A percentile compares a stretch with the other conserved stretches of the same genome.
Conservation (phyloP, 1,140 invertebrate genomes). For the Anadara kagoshimensis region DNA sequence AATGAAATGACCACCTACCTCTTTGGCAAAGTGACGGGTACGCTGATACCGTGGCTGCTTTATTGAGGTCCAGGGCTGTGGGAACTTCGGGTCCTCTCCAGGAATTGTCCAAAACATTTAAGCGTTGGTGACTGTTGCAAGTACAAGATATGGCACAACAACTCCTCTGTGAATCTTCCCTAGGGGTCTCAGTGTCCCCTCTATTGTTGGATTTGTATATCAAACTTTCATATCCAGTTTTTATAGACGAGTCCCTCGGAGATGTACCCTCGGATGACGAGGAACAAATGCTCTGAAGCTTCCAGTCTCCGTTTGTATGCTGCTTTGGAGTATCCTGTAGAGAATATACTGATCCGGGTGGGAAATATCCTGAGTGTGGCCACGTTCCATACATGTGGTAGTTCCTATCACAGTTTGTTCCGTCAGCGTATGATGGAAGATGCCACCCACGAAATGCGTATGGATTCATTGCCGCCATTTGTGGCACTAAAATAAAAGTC, state of each 20-base stretch:
- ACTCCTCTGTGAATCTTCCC: conserved; percentile 61
- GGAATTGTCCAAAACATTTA: conserved; percentile 62
- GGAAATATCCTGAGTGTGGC: conserved; percentile 65
- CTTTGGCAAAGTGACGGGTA: conserved; percentile 68
- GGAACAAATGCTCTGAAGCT: conserved; percentile 61
- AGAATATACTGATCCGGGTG: conserved; percentile 63
- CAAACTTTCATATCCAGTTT: conserved; percentile 62
- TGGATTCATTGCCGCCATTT: conserved; percentile 65
- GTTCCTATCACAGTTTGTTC: conserved; percentile 63
- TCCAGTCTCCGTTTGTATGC: conserved; percentile 61
- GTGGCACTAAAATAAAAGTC: not conserved
- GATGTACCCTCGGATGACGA: conserved; percentile 50
- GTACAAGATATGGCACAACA: conserved; percentile 67
- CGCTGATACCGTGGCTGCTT: conserved; percentile 55
- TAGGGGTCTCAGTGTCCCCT: conserved; percentile 36
- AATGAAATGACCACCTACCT: conserved; percentile 58
- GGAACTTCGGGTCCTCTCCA: conserved; percentile 58
- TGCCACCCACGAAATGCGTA: conserved; percentile 69
- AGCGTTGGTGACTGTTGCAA: conserved; percentile 62
- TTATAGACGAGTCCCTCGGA: conserved; percentile 53
- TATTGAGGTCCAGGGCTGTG: conserved; percentile 64
- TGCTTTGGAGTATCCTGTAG: conserved; percentile 64
- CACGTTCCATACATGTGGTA: conserved; percentile 68
- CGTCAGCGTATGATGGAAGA: conserved; percentile 64
- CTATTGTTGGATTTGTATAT: conserved; percentile 57